Conservation (phyloP, 2,888 invertebrate genomes). For the Plagiodera versicolora region DNA sequence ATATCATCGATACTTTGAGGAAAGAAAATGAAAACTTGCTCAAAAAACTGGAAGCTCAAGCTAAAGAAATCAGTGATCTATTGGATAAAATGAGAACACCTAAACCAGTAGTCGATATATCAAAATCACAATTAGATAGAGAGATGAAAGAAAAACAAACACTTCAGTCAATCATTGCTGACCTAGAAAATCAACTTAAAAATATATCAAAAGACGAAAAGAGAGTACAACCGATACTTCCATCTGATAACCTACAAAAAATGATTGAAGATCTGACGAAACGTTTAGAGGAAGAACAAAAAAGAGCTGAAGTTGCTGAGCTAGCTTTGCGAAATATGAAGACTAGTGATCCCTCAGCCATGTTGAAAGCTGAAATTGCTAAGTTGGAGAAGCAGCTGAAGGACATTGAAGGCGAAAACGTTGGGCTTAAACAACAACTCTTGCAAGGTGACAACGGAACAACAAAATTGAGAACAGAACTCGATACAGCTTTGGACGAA, state of each 20-base stretch:
- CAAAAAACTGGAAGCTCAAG: slow-evolving; percentile 38
- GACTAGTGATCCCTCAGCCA: slow-evolving; percentile 33
- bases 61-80: slow-evolving; percentile 36
- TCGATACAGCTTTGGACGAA: slow-evolving; percentile 23
- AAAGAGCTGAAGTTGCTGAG: slow-evolving; percentile 37
- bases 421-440: slow-evolving; percentile 22
- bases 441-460: slow-evolving; percentile 23
- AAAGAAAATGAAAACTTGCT: slow-evolving; percentile 41
- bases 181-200: slow-evolving; percentile 42
- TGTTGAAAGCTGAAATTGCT: slow-evolving; percentile 36
- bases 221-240: slow-evolving; percentile 20
- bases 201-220: slow-evolving; percentile 26
- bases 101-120: slow-evolving; percentile 15
- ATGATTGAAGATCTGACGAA: slow-evolving; percentile 37
- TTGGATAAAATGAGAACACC: slow-evolving; percentile 38
- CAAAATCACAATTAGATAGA: slow-evolving; percentile 30
- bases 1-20: slow-evolving; percentile 30
- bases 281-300: slow-evolving; percentile 38
- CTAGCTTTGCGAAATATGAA: slow-evolving; percentile 34
- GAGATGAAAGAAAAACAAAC: slow-evolving; percentile 42
- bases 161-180: slow-evolving; percentile 40
- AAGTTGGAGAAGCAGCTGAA: slow-evolving; percentile 30
- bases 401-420: slow-evolving; percentile 33
- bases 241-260: slow-evolving; percentile 32
- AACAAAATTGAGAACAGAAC: slow-evolving; percentile 25